Conservation (phyloP, 2,113 vertebrate genomes). For the Pteropus alecto region DNA sequence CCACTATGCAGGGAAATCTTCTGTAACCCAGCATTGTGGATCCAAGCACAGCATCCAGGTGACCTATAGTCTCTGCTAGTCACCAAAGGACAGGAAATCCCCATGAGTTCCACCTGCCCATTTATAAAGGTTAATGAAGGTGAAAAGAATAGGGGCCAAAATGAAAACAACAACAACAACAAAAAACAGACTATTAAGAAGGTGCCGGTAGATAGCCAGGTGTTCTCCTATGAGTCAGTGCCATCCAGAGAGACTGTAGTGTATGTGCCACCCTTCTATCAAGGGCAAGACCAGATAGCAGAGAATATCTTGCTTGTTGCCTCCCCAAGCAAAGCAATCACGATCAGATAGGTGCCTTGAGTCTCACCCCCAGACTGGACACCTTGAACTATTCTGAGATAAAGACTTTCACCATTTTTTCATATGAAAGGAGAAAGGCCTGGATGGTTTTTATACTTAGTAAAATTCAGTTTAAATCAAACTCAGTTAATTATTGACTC, state of each 20-base stretch:
- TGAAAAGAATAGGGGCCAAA: background rate
- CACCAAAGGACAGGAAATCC: background rate
- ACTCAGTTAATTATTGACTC: constrained; percentile 79
- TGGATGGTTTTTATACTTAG: constrained; percentile 5
- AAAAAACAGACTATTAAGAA: background rate
- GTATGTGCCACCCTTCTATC: accelerated
- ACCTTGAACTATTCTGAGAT: background rate
- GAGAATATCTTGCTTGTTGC: accelerated
- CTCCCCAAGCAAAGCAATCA: accelerated
- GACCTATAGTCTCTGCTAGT: accelerated
- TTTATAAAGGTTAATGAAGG: background rate
- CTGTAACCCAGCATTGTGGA: accelerated
- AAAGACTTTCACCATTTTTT: background rate
- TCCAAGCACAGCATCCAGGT: background rate
- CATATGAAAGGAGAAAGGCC: background rate
- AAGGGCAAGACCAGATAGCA: accelerated
- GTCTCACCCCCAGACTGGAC: background rate
- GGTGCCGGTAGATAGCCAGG: background rate
- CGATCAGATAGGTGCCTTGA: accelerated
- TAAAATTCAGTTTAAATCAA: constrained; percentile 67
- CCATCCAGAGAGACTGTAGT: background rate
- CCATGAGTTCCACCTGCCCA: background rate
- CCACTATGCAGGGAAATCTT: accelerated
- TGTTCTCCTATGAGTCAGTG: accelerated
- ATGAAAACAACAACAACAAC: background rate